A percentile compares a stretch with the other conserved stretches of the same genome.
Evolutionary conservation across 2,113 vertebrate species (phyloP).

Genomic region (Sceloporus undulatus): DNA sequence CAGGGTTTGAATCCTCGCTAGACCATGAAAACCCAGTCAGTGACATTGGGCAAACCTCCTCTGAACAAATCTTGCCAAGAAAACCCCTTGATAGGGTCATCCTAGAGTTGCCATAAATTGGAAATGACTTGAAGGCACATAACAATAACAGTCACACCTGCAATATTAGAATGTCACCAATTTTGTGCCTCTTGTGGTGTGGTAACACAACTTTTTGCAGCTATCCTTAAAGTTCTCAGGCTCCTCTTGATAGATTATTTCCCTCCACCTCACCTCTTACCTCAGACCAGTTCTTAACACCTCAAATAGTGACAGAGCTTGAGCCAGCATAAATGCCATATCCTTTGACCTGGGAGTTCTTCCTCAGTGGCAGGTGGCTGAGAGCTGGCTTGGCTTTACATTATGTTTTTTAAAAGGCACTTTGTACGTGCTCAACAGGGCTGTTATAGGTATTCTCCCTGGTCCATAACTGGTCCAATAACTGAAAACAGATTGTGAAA

Average conservation of each 20-base stretch:
- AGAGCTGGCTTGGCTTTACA: not conserved
- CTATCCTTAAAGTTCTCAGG: not conserved
- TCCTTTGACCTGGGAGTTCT: not conserved
- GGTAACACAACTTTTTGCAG: not conserved
- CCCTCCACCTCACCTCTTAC: not conserved
- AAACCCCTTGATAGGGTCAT: too few relatives aligned
- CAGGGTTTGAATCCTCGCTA: too few relatives aligned
- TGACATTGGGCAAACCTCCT: too few relatives aligned
- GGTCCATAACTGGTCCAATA: not conserved
- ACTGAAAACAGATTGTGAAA: not conserved
- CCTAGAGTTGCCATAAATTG: too few relatives aligned
- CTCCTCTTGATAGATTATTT: not conserved
- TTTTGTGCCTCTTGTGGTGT: not conserved
- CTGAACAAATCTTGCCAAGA: too few relatives aligned
- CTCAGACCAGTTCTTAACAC: not conserved
- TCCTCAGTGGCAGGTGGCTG: not conserved
- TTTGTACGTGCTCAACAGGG: not conserved
- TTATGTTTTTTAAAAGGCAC: not conserved
- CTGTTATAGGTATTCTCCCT: not conserved
- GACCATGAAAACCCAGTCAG: too few relatives aligned
- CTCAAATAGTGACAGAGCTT: not conserved
- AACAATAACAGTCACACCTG: not conserved
- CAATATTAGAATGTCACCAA: not conserved
- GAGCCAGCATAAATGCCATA: not conserved
- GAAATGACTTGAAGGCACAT: too few relatives aligned